phyloP scores from a whole-genome alignment of 2,888 invertebrate species.

The Tupiocoris notatus region DNA sequence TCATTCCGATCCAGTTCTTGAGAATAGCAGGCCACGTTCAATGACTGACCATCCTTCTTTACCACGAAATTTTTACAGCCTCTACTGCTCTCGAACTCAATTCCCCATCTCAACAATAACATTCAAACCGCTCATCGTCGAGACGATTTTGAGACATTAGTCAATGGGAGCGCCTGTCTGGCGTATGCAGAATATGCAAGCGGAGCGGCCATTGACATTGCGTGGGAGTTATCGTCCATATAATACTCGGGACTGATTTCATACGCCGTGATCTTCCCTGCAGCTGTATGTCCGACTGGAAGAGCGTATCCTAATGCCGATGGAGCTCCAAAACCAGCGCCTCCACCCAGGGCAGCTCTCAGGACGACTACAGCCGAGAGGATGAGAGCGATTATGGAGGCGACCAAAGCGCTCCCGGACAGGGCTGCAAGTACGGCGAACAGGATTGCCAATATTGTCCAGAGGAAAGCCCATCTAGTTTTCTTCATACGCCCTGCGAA shows the following conservation, averaged over 20 bases:
- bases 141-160: not conserved
- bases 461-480: conserved; percentile 43
- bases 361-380: conserved; percentile 48
- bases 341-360: conserved; percentile 44
- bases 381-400: conserved; percentile 49
- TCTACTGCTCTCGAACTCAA: no score
- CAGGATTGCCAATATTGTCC: conserved; percentile 44
- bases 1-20: no score
- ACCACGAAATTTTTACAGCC: no score
- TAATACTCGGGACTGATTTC: conserved; percentile 43
- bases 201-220: conserved; percentile 6
- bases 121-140: not conserved
- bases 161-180: conserved; percentile 1
- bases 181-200: conserved; percentile 17
- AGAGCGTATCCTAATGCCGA: conserved; percentile 24
- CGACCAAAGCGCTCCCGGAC: conserved; percentile 50
- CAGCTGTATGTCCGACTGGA: conserved; percentile 15
- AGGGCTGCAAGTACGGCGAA: conserved; percentile 49
- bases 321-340: conserved; percentile 4
- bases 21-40: no score
- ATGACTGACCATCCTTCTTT: no score
- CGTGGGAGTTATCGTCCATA: conserved; percentile 38
- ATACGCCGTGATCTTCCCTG: conserved; percentile 43
- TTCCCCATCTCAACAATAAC: not conserved
- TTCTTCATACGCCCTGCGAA: conserved; percentile 45